Evolutionary conservation across 2,797 vertebrate species (phyloP).

Genomic region (Emys orbicularis): DNA sequence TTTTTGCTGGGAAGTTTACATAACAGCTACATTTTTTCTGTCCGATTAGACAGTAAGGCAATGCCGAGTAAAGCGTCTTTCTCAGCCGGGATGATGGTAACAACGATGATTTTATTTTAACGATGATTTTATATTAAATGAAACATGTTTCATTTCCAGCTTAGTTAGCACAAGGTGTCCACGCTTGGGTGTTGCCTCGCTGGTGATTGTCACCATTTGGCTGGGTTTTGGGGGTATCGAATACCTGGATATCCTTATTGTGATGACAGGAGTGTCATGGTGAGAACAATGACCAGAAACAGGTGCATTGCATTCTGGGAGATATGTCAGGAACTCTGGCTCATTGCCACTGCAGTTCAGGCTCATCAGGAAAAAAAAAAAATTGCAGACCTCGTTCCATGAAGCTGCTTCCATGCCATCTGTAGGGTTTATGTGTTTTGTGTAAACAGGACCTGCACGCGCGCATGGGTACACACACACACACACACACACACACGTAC

Average conservation of each 20-base stretch:
- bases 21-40: slow-evolving; percentile 8
- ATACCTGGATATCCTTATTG: slow-evolving; percentile 74
- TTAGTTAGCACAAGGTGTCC: slow-evolving; percentile 9
- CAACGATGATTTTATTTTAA: neutral
- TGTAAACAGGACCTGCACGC: slow-evolving; percentile 65
- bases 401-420: slow-evolving; percentile 74
- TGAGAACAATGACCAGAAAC: slow-evolving; percentile 85
- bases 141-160: slow-evolving; percentile 47
- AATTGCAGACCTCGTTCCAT: slow-evolving; percentile 41
- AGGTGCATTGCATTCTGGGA: slow-evolving; percentile 72
- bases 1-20: neutral
- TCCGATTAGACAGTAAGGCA: neutral
- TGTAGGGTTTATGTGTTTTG: slow-evolving; percentile 19
- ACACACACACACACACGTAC: slow-evolving; percentile 26
- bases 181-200: neutral
- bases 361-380: slow-evolving; percentile 25
- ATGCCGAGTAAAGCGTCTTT: neutral
- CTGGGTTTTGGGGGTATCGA: slow-evolving; percentile 22
- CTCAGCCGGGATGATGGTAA: rapidly evolving
- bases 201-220: slow-evolving; percentile 36
- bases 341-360: slow-evolving; percentile 43
- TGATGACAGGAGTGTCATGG: slow-evolving; percentile 76
- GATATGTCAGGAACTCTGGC: slow-evolving; percentile 70
- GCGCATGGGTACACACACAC: too few relatives aligned
- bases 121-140: too few relatives aligned